Base-by-base conservation (phyloP, 2,888 invertebrate species). In the Cerceris rybyensis region DNA sequence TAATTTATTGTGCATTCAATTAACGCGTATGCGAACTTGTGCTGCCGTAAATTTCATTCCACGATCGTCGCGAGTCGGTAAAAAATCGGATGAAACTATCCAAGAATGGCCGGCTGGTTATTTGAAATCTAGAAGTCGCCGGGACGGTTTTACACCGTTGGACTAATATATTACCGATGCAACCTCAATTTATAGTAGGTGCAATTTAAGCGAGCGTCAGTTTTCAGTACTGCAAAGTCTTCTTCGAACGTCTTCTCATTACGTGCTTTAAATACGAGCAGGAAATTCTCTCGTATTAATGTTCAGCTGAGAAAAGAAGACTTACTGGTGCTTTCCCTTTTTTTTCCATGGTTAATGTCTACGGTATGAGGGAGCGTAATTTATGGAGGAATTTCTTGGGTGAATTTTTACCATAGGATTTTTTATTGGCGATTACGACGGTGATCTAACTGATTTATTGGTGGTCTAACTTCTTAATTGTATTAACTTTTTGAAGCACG, bases 1-100 rank as follows among this genome's bases (percentile, higher is more conserved):
- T 28, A 55, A 28, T 55, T 55, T 55, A 55, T 17, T 7, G 55
- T 55, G 16, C 55, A 55, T 55, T 55, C 17, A 55, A 55, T 55
- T 55, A 17, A 55, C 55, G 17, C 55, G 17, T 17, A 17, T 17
- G 13, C 55, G 2, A 7, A 8, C 13, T 46, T 5, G 13, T 5
- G 46, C 9, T 13, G 46, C 13, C 46, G 46, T 13, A 46, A 8
- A 46, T 46, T 13, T 13, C 13, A 2, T 46, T 46, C 46, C 46
- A 46, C 8, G 13, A 13, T 8, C 8, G 8, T 46, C 2, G 13
- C 46, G 46, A 13, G 13, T 5, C 13, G 9, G 46, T 1, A 46
- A 46, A 11, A 46, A 8, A 13, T 46, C 9, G 46, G 46, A 46
- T 4, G 28, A 28, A 28, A 28, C 28, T 28, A 28, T 28, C 28